Conservation (phyloP, 2,113 vertebrate genomes). For the Corvus hawaiiensis region DNA sequence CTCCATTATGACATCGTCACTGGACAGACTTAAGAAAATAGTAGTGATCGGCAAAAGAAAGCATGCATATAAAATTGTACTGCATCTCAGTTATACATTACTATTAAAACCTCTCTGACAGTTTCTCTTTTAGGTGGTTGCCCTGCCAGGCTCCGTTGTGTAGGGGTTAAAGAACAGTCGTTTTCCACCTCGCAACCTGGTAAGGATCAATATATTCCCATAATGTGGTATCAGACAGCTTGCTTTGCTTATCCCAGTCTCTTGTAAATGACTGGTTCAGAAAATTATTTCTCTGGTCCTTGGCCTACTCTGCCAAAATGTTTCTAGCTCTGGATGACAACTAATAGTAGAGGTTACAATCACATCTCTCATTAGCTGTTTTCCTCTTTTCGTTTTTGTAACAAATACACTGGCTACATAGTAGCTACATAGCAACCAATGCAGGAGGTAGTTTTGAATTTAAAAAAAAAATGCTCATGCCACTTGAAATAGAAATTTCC, state of each 20-base stretch:
- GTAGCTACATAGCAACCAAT: background rate
- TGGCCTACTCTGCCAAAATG: constrained; percentile 9
- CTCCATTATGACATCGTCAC: constrained; percentile 71
- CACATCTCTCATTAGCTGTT: background rate
- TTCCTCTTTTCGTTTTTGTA: background rate
- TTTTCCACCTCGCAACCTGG: constrained; percentile 91
- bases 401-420: background rate
- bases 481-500: background rate
- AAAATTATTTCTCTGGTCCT: constrained; percentile 15
- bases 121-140: constrained; percentile 99
- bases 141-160: constrained; percentile 89
- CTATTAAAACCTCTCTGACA: constrained; percentile 99
- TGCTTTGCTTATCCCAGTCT: constrained; percentile 70
- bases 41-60: constrained; percentile 73
- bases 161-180: constrained; percentile 92
- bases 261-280: constrained; percentile 20
- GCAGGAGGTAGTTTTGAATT: background rate
- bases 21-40: constrained; percentile 76
- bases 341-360: background rate
- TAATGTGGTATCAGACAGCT: constrained; percentile 71
- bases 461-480: background rate
- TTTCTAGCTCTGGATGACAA: background rate
- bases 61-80: constrained; percentile 78
- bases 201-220: constrained; percentile 92
- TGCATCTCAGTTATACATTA: constrained; percentile 84